Conservation (phyloP, 2,113 vertebrate species). For the Urocolius indicus region DNA sequence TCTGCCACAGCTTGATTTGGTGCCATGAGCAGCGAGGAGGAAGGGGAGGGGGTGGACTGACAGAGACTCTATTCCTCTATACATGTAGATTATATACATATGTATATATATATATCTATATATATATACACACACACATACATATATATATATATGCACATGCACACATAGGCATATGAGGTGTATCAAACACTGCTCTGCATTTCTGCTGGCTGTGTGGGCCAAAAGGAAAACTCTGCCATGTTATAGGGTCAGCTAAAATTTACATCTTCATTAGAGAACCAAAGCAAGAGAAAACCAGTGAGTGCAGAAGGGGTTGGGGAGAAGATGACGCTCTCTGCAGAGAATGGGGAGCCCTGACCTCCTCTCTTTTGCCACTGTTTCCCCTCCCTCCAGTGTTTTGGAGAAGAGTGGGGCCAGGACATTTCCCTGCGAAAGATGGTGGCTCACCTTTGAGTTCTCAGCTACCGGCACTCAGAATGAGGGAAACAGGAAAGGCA, state of each 20-base stretch:
- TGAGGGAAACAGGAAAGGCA: slow-evolving; percentile 31
- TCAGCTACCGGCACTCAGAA: slow-evolving; percentile 22
- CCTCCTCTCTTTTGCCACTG: not conserved
- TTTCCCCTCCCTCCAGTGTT: not conserved
- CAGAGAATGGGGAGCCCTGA: not conserved
- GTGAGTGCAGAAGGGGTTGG: not conserved
- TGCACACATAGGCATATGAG: not conserved
- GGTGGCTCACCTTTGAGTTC: slow-evolving; percentile 55
- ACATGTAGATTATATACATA: not conserved
- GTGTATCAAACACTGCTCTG: not conserved
- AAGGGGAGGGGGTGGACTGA: slow-evolving; percentile 16
- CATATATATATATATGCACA: not conserved
- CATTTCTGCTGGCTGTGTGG: slow-evolving; percentile 52
- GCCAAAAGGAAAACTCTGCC: slow-evolving; percentile 57
- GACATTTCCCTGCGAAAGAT: not conserved
- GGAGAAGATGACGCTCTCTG: not conserved
- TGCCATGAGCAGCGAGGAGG: slow-evolving; percentile 67
- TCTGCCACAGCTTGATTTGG: slow-evolving; percentile 78
- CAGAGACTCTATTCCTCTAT: slow-evolving; percentile 11
- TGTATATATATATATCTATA: not conserved
- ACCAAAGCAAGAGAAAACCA: slow-evolving; percentile 22
- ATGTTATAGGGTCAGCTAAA: slow-evolving; percentile 24
- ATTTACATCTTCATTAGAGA: slow-evolving; percentile 23
- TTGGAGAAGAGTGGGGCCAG: not conserved
- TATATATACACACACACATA: not conserved